Percentiles rank a stretch among this genome's conserved stretches.
Evolutionary conservation across 1,140 invertebrate species (phyloP).

Genomic region (Drosophila neocordata): DNA sequence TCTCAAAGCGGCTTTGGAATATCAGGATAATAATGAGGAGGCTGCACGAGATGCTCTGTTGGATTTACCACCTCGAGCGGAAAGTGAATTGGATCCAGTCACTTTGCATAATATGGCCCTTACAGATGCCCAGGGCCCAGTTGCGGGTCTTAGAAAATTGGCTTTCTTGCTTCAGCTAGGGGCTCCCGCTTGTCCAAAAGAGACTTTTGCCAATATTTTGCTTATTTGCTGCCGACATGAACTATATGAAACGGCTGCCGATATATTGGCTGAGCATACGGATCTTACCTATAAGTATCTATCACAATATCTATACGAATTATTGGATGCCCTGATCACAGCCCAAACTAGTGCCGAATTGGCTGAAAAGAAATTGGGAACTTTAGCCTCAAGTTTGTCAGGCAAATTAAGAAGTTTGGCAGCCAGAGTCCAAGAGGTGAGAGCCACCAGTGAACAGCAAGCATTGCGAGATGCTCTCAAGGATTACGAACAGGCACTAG

Average conservation of each 20-base stretch:
- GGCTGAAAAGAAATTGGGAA: conserved; percentile 98
- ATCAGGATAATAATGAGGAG: conserved; percentile 96
- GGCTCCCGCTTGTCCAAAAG: conserved; percentile 93
- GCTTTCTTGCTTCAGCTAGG: conserved; percentile 98
- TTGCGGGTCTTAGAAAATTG: conserved; percentile 97
- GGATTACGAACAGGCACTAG: conserved; percentile 96
- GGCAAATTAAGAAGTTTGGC: conserved; percentile 95
- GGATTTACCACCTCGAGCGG: conserved; percentile 98
- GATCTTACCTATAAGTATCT: conserved; percentile 98
- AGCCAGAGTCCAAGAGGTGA: conserved; percentile 95
- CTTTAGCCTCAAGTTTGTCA: conserved; percentile 95
- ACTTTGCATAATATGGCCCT: conserved; percentile 99
- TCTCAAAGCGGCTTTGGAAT: conserved; percentile 99
- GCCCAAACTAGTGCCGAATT: conserved; percentile 98
- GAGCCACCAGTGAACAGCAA: conserved; percentile 93
- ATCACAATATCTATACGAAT: conserved; percentile 95
- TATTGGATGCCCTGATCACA: conserved; percentile 97
- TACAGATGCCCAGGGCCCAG: conserved; percentile 94
- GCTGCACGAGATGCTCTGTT: conserved; percentile 95
- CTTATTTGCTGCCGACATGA: conserved; percentile 98
- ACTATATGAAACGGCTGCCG: conserved; percentile 98
- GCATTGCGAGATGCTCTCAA: conserved; percentile 94
- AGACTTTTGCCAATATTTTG: conserved; percentile 98
- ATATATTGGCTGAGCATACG: conserved; percentile 98
- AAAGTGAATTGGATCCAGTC: conserved; percentile 98